These are phyloP conservation scores for Sebastes alutus DNA, from an alignment of 2,797 vertebrate species.

Conservation along the genomic window DNA sequence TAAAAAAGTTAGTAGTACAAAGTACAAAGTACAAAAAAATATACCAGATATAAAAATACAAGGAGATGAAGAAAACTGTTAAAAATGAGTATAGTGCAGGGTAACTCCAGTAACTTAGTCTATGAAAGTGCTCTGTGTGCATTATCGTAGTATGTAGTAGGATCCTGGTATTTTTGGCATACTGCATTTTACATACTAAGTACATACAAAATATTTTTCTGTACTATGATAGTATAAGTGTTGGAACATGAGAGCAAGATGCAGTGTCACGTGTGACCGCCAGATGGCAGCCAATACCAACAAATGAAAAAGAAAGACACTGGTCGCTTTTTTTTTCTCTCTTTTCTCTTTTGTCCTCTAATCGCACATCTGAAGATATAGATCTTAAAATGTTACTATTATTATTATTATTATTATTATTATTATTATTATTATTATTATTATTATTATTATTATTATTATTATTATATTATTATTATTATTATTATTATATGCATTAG, in stretches of 20 bases:
- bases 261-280: slow-evolving; percentile 22
- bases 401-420: not conserved
- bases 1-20: too few species aligned
- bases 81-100: too few species aligned
- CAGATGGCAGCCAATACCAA: slow-evolving; percentile 65
- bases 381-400: not conserved
- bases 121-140: too few species aligned
- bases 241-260: not conserved
- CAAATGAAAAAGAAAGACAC: slow-evolving; percentile 45
- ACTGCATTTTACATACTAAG: too few species aligned
- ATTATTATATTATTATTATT: not conserved
- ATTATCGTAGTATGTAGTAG: too few species aligned
- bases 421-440: not conserved
- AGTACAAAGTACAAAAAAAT: too few species aligned
- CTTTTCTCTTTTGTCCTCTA: not conserved
- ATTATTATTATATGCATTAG: not conserved
- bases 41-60: too few species aligned
- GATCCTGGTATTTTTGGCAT: too few species aligned
- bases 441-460: not conserved
- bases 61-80: too few species aligned
- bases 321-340: not conserved
- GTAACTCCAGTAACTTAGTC: too few species aligned
- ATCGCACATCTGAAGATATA: not conserved
- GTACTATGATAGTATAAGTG: too few species aligned
- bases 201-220: too few species aligned